Percentiles rank a stretch among this genome's conserved stretches.
Conservation (phyloP, 2,113 vertebrate species). For the Mesitornis unicolor region DNA sequence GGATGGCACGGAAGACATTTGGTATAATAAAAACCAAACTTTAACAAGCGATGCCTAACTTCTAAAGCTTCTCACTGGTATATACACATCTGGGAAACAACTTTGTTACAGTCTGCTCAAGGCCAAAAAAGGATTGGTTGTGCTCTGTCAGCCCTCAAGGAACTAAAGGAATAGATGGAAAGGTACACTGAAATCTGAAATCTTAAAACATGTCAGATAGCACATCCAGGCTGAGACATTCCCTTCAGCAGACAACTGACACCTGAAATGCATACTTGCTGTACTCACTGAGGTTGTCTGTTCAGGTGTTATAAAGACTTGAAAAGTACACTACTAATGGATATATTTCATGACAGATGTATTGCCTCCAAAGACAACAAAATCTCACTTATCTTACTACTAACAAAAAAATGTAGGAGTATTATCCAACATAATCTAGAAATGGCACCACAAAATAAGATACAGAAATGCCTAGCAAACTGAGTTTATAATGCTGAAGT, state of each 20-base stretch:
- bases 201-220: neutral
- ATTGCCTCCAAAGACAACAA: neutral
- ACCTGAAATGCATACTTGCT: neutral
- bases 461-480: neutral
- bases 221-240: neutral
- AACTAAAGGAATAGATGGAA: neutral
- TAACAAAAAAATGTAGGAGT: neutral
- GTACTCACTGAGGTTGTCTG: neutral
- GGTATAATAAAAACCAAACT: neutral
- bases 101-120: neutral
- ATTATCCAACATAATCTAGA: neutral
- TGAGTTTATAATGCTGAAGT: neutral
- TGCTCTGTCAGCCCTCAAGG: neutral
- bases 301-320: neutral
- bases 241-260: neutral
- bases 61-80: neutral
- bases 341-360: neutral
- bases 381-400: neutral
- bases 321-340: neutral
- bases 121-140: neutral
- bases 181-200: neutral
- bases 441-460: neutral
- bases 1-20: fast-evolving
- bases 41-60: neutral
- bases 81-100: neutral